Conservation (phyloP, 2,113 vertebrate species). For the Butorides virescens region DNA sequence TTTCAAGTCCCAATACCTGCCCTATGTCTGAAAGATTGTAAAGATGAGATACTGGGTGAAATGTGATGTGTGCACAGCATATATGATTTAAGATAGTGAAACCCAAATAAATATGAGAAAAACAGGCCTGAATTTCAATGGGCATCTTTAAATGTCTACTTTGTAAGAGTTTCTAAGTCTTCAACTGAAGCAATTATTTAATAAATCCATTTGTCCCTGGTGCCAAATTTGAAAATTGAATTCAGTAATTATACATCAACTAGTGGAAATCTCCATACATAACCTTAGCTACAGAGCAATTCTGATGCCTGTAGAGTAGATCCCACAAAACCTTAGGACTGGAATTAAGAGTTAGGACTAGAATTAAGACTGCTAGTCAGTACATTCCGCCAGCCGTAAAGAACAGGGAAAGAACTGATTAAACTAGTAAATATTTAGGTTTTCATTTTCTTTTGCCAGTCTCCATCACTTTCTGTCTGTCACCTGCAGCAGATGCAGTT, state of each 20-base stretch:
- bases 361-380: not conserved
- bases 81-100: conserved; percentile 39
- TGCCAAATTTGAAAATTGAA: conserved; percentile 44
- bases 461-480: conserved; percentile 1
- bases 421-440: not conserved
- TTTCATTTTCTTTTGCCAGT: not conserved
- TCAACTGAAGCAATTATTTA: not conserved
- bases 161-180: conserved; percentile 24
- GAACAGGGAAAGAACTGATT: not conserved
- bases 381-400: not conserved
- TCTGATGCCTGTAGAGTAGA: not conserved
- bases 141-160: not conserved
- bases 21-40: conserved; percentile 33
- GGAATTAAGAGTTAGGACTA: not conserved
- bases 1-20: conserved; percentile 29
- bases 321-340: not conserved
- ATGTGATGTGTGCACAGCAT: conserved; percentile 11
- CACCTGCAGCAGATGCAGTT: not conserved
- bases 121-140: conserved; percentile 24
- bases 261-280: not conserved
- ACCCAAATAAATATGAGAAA: conserved; percentile 10
- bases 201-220: conserved; percentile 21
- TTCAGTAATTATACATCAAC: conserved; percentile 46
- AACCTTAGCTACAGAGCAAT: not conserved
- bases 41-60: conserved; percentile 38